Evolutionary conservation across 2,888 invertebrate species (phyloP).

Genomic region (Heterodera filipjevi): DNA sequence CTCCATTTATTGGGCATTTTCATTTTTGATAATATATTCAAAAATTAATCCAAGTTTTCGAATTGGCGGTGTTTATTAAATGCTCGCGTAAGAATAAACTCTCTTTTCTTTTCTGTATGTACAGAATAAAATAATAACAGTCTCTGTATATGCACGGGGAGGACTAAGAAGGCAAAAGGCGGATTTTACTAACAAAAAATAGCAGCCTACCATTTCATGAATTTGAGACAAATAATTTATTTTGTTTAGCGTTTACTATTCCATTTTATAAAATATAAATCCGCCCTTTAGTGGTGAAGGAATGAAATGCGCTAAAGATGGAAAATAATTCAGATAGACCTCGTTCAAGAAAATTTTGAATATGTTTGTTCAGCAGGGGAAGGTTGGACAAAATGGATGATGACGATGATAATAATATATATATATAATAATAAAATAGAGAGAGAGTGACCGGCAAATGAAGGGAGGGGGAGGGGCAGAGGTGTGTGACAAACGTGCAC

Average conservation of each 20-base stretch:
- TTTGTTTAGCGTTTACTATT: too few species aligned
- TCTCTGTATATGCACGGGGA: slow-evolving; percentile 9
- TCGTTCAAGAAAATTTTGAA: neutral
- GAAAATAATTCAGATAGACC: neutral
- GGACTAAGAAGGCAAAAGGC: neutral
- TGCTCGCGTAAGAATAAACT: neutral
- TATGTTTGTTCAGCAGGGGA: neutral
- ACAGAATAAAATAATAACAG: slow-evolving; percentile 5
- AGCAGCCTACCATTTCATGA: too few species aligned
- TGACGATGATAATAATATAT: neutral
- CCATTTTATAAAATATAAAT: neutral
- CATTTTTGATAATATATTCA: too few species aligned
- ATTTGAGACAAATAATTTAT: too few species aligned
- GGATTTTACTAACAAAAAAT: too few species aligned
- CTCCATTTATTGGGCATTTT: neutral
- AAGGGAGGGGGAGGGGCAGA: neutral
- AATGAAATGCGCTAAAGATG: neutral
- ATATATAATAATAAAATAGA: neutral
- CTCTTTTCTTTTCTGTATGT: neutral
- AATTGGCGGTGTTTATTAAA: neutral
- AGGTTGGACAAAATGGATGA: slow-evolving; percentile 3
- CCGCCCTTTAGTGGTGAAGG: neutral
- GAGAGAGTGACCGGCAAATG: neutral
- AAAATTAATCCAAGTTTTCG: too few species aligned
- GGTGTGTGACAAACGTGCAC: neutral